phyloP scores from a whole-genome alignment of 2,797 vertebrate genomes.

The Leptodactylus fallax region DNA sequence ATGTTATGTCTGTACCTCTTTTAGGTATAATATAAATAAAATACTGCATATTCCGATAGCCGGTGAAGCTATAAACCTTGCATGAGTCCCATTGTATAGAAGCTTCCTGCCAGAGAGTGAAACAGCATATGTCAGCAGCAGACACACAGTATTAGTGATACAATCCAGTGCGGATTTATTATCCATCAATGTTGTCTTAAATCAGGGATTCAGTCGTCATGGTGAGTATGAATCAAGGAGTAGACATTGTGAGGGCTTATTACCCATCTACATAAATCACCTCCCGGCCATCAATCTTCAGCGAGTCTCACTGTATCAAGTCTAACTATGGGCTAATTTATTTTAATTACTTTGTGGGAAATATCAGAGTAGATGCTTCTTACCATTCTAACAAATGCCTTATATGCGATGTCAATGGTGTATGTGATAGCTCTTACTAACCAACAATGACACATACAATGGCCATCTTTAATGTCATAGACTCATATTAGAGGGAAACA shows the following conservation, averaged over 20 bases:
- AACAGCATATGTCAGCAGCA: slow-evolving; percentile 50
- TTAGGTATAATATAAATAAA: too few relatives aligned
- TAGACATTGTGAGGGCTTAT: slow-evolving; percentile 47
- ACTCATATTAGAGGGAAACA: not conserved
- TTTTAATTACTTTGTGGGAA: slow-evolving; percentile 35
- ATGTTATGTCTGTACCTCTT: too few relatives aligned
- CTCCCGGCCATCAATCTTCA: slow-evolving; percentile 18
- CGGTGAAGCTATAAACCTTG: not conserved
- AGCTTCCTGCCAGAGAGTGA: not conserved
- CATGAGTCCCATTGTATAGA: not conserved
- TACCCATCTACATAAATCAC: slow-evolving; percentile 49
- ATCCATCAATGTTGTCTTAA: slow-evolving; percentile 45
- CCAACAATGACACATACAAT: not conserved
- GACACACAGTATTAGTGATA: slow-evolving; percentile 11
- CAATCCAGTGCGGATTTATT: slow-evolving; percentile 32
- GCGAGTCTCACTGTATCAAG: slow-evolving; percentile 12
- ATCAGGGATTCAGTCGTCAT: slow-evolving; percentile 48
- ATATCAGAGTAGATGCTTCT: not conserved
- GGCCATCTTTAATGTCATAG: not conserved
- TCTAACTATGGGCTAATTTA: slow-evolving; percentile 44
- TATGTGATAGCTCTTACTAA: not conserved
- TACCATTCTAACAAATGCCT: slow-evolving; percentile 25
- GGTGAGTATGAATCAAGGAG: slow-evolving; percentile 49
- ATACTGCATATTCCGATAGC: too few relatives aligned
- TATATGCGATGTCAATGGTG: not conserved